Base-by-base conservation (phyloP, 2,888 invertebrate genomes). In the Eudasyphora cyanicolor region DNA sequence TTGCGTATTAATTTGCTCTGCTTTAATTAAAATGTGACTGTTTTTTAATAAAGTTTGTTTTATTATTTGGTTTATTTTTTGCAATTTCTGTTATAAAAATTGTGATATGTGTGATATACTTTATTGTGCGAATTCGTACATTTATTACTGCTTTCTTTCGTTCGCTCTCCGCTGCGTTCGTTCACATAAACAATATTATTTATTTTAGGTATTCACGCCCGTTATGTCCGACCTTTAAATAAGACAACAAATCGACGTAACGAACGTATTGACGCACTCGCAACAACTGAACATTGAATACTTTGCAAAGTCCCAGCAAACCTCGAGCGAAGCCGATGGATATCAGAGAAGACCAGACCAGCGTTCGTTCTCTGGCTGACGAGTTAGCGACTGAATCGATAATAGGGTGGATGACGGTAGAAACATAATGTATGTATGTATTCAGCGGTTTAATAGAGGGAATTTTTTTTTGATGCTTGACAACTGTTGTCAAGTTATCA, bases 231-330 rank as follows among this genome's bases (percentile, higher is more conserved):
- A 14, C 35, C 21, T 5, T 21, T 14, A 32, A 35, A 64, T 17
- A 64, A 21, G 6, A 10, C 4, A 7, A 45, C 10, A 62, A 73
- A 51, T 57, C 62, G 19, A 64, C 62, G 38, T 70, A 38, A 64
- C 60, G 17, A 76, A 67, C 75, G 79, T 76, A 79, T 83, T 71
- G 64, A 82, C 82, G 77, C 67, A 75, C 82, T 74, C 42, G 19
- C 54, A 79, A 49, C 79, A 76, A 85, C 85, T 85, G 71, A 85
- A 35, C 5, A 27, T 73, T 76, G 27, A 76, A 71, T 64, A 70
- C 27, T 69, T 64, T 67, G 57, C 54, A 70, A 17, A 77, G 74
- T 10, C 67, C 32, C 71, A 84, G 64, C 81, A 45, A 76, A 81
- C 77, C 76, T 35, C 57, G 6, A 54, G 21, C n/a, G 21, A 7